Conservation (phyloP, 64 coral and sea anemone species). For the Pocillopora damicornis region DNA sequence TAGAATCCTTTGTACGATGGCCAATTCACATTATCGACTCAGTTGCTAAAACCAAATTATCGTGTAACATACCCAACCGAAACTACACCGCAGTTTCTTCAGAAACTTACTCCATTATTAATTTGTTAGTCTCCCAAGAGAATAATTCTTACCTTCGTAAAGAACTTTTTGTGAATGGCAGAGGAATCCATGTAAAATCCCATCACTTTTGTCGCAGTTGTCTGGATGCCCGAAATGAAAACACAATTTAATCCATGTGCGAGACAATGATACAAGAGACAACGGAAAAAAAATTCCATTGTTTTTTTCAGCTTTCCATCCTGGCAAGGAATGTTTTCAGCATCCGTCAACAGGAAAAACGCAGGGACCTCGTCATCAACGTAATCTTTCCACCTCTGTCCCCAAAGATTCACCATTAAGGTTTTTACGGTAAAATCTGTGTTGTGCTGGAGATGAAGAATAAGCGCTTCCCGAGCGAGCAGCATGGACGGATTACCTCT, state of each 20-base stretch:
- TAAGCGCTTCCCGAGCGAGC: conserved; percentile 57
- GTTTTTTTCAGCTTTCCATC: not conserved
- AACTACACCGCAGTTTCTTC: too few species aligned
- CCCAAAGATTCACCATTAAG: conserved; percentile 46
- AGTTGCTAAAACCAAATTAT: too few species aligned
- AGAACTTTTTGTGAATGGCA: not conserved
- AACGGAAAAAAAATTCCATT: conserved; percentile 33
- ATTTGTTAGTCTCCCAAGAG: too few species aligned
- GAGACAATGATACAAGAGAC: conserved; percentile 38
- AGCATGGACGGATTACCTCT: conserved; percentile 9
- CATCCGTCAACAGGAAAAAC: conserved; percentile 62
- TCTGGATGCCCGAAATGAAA: conserved; percentile 60
- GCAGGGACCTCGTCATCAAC: conserved; percentile 46
- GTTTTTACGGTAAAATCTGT: conserved; percentile 43
- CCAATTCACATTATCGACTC: too few species aligned
- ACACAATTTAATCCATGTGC: conserved; percentile 64
- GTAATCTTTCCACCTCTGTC: conserved; percentile 43
- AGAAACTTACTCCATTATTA: too few species aligned
- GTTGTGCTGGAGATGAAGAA: conserved; percentile 63
- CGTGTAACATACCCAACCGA: too few species aligned
- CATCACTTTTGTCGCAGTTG: conserved; percentile 43
- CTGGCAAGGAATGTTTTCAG: not conserved
- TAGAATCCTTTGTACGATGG: too few species aligned
- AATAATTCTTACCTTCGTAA: conserved; percentile 21
- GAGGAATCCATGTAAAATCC: conserved; percentile 44